A percentile compares a stretch with the other conserved stretches of the same genome.
Evolutionary conservation across 2,113 vertebrate species (phyloP).

Genomic region (Dipodomys merriami): DNA sequence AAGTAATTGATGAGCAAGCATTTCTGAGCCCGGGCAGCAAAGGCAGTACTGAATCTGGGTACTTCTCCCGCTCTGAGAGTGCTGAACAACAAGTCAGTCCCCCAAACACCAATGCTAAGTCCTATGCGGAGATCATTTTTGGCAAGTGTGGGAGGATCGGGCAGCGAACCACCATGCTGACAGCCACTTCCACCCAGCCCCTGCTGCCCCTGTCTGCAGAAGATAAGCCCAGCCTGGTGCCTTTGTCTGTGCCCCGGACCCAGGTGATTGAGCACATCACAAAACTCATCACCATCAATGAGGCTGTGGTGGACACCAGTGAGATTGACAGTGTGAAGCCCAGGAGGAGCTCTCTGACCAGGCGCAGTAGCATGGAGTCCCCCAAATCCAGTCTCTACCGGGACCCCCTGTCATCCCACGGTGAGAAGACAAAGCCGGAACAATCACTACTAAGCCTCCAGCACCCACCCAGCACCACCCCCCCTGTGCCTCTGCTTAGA

Average conservation of each 20-base stretch:
- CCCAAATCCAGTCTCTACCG: slow-evolving; percentile 91
- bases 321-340: slow-evolving; percentile 99
- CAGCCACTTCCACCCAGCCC: slow-evolving; percentile 85
- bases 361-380: slow-evolving; percentile 96
- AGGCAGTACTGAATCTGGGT: slow-evolving; percentile 98
- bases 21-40: slow-evolving; percentile 97
- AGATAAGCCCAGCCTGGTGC: slow-evolving; percentile 91
- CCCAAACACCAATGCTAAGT: slow-evolving; percentile 96
- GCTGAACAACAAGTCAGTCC: slow-evolving; percentile 97
- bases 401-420: slow-evolving; percentile 86
- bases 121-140: slow-evolving; percentile 97
- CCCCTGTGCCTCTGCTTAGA: slow-evolving; percentile 94
- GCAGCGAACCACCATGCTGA: slow-evolving; percentile 90
- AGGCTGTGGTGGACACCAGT: slow-evolving; percentile 98
- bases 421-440: slow-evolving; percentile 87
- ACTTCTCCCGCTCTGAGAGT: slow-evolving; percentile 97
- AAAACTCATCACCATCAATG: slow-evolving; percentile 99
- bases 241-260: slow-evolving; percentile 94
- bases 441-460: slow-evolving; percentile 87
- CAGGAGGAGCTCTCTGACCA: slow-evolving; percentile 94
- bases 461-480: slow-evolving; percentile 87
- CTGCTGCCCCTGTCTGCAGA: slow-evolving; percentile 86
- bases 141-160: slow-evolving; percentile 97
- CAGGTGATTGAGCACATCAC: slow-evolving; percentile 99
- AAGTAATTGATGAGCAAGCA: slow-evolving; percentile 93